Evolutionary conservation across 2,113 vertebrate species (phyloP).

Genomic region (Mormyrus lacerda): DNA sequence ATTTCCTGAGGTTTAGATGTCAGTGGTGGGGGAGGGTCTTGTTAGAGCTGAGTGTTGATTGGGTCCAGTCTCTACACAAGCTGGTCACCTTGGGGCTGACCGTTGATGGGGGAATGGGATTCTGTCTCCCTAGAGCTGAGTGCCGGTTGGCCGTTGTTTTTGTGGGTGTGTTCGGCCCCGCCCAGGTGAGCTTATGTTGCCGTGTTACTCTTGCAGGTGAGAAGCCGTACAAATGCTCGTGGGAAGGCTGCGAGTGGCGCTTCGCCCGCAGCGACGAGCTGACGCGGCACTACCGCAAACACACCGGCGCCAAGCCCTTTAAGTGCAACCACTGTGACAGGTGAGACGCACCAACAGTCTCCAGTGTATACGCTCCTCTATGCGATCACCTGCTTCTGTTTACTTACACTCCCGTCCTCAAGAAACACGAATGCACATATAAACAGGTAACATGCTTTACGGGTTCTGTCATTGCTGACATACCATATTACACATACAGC

Average conservation of each 20-base stretch:
- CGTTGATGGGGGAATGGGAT: neutral
- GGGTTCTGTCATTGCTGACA: neutral
- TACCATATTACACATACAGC: neutral
- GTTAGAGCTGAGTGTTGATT: neutral
- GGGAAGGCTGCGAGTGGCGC: constrained; percentile 99
- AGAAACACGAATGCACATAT: constrained; percentile 31
- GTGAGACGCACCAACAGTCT: constrained; percentile 56
- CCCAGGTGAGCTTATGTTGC: constrained; percentile 18
- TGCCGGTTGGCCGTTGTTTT: neutral
- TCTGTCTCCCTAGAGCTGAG: neutral
- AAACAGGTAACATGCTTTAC: neutral
- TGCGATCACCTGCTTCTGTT: neutral
- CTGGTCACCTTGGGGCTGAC: neutral
- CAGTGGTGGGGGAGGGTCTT: neutral
- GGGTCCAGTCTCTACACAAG: neutral
- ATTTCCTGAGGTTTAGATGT: neutral
- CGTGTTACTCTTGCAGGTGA: constrained; percentile 62
- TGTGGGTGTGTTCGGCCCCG: constrained; percentile 14
- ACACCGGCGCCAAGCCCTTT: constrained; percentile 99
- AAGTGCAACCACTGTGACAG: constrained; percentile 99
- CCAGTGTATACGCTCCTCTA: neutral
- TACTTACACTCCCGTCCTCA: neutral
- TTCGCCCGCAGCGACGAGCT: constrained; percentile 98
- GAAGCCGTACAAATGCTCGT: constrained; percentile 99
- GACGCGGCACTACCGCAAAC: constrained; percentile 99